phyloP scores from a whole-genome alignment of 2,888 invertebrate genomes.

The Lasius fuliginosus region DNA sequence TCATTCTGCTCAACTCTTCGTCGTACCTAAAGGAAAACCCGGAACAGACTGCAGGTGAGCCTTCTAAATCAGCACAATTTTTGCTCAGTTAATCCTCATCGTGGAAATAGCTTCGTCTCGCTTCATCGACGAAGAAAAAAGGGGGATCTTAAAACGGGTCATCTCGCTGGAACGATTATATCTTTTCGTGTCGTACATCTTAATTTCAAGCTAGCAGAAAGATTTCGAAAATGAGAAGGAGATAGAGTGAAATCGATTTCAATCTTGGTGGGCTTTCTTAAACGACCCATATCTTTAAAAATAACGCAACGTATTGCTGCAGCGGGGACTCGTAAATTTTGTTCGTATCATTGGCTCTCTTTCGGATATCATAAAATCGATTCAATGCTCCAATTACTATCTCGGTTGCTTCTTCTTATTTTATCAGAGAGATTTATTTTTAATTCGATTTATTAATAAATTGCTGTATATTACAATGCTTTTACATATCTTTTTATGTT shows the following conservation, averaged over 20 bases:
- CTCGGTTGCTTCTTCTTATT: neutral
- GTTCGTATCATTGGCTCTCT: slow-evolving; percentile 29
- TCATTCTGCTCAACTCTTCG: slow-evolving; percentile 84
- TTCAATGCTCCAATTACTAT: slow-evolving; percentile 19
- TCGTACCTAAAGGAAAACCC: slow-evolving; percentile 83
- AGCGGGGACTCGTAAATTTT: slow-evolving; percentile 23
- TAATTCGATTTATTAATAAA: slow-evolving; percentile 1
- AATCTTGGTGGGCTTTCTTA: slow-evolving; percentile 22
- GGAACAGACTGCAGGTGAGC: slow-evolving; percentile 84
- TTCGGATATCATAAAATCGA: slow-evolving; percentile 25
- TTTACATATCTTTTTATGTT: neutral
- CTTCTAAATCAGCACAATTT: slow-evolving; percentile 62
- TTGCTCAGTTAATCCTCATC: slow-evolving; percentile 45
- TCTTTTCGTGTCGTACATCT: slow-evolving; percentile 52
- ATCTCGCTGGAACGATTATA: slow-evolving; percentile 60
- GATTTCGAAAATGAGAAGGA: slow-evolving; percentile 26
- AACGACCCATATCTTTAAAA: slow-evolving; percentile 46
- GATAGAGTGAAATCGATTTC: slow-evolving; percentile 31
- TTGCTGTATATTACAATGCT: neutral
- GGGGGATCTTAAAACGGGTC: slow-evolving; percentile 59
- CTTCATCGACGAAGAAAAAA: slow-evolving; percentile 47
- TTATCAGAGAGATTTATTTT: slow-evolving; percentile 6
- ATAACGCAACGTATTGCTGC: slow-evolving; percentile 23
- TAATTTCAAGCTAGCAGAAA: slow-evolving; percentile 46
- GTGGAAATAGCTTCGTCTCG: slow-evolving; percentile 43